These are phyloP conservation scores for Apogon hyalosoma DNA, from an alignment of 2,797 vertebrate species.

Conservation along the genomic window DNA sequence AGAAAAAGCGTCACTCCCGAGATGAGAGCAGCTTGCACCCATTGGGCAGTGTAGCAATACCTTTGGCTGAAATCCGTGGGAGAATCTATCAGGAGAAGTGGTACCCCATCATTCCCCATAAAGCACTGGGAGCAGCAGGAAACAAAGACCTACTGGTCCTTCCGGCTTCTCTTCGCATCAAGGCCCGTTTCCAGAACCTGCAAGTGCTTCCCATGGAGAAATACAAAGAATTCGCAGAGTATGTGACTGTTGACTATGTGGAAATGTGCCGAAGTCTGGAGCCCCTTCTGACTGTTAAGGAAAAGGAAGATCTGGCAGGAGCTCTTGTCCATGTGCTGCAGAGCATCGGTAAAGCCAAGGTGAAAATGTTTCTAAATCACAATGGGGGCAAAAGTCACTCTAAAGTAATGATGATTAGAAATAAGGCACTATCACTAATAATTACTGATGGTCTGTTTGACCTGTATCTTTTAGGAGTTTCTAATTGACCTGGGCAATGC, in stretches of 20 bases:
- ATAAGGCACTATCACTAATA: background rate
- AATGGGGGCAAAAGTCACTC: too few relatives aligned
- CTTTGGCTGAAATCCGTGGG: constrained; percentile 81
- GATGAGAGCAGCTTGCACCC: constrained; percentile 76
- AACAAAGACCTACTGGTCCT: constrained; percentile 74
- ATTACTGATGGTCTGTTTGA: background rate
- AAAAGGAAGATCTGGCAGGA: constrained; percentile 93
- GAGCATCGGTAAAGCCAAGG: constrained; percentile 95
- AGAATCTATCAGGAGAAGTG: constrained; percentile 89
- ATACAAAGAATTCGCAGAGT: constrained; percentile 96
- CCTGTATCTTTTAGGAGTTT: constrained; percentile 85
- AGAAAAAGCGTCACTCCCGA: constrained; percentile 83
- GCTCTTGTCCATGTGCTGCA: constrained; percentile 91
- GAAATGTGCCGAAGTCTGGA: constrained; percentile 89
- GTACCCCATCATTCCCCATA: constrained; percentile 86
- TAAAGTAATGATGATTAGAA: background rate
- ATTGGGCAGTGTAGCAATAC: constrained; percentile 85
- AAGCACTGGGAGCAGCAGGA: constrained; percentile 55
- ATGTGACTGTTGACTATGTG: constrained; percentile 90
- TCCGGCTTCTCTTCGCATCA: constrained; percentile 86
- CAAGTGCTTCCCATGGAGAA: constrained; percentile 91
- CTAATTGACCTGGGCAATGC: constrained; percentile 90
- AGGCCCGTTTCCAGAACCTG: constrained; percentile 88
- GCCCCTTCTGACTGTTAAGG: constrained; percentile 87
- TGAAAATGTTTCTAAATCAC: constrained; percentile 53